Evolutionary conservation across 2,113 vertebrate species (phyloP), one percentile per base, ranked within the genome.

Genomic region (Agelaius tricolor): DNA sequence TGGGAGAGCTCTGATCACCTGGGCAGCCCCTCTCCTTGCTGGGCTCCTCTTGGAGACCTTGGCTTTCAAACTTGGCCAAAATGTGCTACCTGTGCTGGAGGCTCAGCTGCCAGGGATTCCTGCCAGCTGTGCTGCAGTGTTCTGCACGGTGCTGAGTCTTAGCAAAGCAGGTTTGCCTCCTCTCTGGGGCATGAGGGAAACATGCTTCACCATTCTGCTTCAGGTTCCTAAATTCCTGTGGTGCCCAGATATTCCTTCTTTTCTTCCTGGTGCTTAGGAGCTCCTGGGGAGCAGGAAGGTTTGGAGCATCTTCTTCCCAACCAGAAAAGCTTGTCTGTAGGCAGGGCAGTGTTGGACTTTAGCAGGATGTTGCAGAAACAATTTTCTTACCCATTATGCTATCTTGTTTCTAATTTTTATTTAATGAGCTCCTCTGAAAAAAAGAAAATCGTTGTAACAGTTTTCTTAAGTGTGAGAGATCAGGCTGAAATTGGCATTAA

Each of bases 381-480:
- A 90, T 96, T 96, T 97, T 92, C 93, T 94, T 96, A 93, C 93
- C 97, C 63, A 26, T 93, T 96, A 81, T 87, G 54, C 84, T 93
- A 88, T 97, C 97, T 97, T 93, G 95, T 95, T 97, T 97, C 95
- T 98, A 97, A 97, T 98, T 97, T 93, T 96, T 97, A 94, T 94
- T 98, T 98, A 97, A 98, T 87, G 89, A 97, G 94, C 87, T 97
- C 85, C 90, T 96, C 92, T 96, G 96, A 95, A 98, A 97, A 97
- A 97, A 98, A 96, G 96, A 97, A 97, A 98, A 97, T 95, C 77
- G 86, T 96, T 97, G 89, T 95, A 97, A 96, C 91, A 91, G 91
- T 97, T 98, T 97, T 96, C 96, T 97, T 97, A 97, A 97, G 96
- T 98, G 97, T 95, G 97, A 97, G 97, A 97, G 96, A 97, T 97